Percentiles rank a stretch among this genome's conserved stretches.
phyloP scores from a whole-genome alignment of 2,113 vertebrate genomes.

The Poeciliopsis occidentalis region DNA sequence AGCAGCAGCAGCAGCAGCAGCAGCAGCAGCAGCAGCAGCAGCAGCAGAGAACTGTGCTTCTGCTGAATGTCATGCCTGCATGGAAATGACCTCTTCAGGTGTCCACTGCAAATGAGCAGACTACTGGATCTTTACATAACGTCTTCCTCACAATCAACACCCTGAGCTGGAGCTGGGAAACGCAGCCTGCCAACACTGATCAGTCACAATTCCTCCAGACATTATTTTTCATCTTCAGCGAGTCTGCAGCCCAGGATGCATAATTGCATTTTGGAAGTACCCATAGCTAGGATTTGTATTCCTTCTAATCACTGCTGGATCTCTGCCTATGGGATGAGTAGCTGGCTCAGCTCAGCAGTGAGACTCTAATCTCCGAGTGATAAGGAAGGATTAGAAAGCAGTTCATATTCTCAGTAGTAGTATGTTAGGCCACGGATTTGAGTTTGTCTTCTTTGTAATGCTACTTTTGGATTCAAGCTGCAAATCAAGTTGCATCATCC shows the following conservation, averaged over 20 bases:
- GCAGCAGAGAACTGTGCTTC: too few relatives aligned
- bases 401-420: neutral
- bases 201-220: neutral
- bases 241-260: neutral
- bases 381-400: constrained; percentile 13
- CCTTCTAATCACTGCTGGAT: constrained; percentile 17
- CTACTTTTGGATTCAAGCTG: too few relatives aligned
- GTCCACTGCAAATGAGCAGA: too few relatives aligned
- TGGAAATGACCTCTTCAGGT: too few relatives aligned
- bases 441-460: neutral
- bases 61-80: too few relatives aligned
- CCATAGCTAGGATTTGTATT: neutral
- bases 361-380: constrained; percentile 3
- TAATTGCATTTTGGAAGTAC: constrained; percentile 14
- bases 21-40: too few relatives aligned
- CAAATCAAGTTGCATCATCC: too few relatives aligned
- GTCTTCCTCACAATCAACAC: too few relatives aligned
- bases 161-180: too few relatives aligned
- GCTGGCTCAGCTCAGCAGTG: neutral
- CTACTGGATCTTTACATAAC: too few relatives aligned
- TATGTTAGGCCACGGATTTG: neutral
- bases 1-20: too few relatives aligned
- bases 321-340: constrained; percentile 2
- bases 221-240: neutral
- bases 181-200: neutral